Evolutionary conservation across 2,797 vertebrate genomes (phyloP), one percentile per base, ranked within the genome.

Genomic region (Pipistrellus pipistrellus): DNA sequence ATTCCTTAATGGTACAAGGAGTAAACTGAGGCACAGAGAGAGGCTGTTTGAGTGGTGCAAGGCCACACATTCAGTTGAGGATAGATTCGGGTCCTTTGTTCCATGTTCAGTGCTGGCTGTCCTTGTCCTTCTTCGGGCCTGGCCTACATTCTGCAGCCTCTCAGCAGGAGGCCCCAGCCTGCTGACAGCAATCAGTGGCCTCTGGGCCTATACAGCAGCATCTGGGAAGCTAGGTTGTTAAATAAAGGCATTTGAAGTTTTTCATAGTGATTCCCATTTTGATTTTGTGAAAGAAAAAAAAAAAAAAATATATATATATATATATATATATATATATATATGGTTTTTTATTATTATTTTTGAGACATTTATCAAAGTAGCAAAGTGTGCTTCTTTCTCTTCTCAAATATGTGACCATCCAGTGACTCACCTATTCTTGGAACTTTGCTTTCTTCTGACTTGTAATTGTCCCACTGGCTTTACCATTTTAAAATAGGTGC

Each of bases 361-460:
- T 20, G 14, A 93, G 41, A 69, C 73, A 77, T 78, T 73, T 30
- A 72, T 64, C 59, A 81, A 89, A 80, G 41, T 11, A 86, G 46
- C 68, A 77, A 72, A 81, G 11, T 14, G 15, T 30, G 32, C 6
- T 85, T 73, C 51, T 76, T 76, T 48, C 27, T 41, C 27, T 77
- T 25, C n/a, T 68, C 41, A 66, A 59, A 68, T n/a, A 59, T 21
- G 27, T 23, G 35, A 53, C 10, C 21, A 14, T 21, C 18, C 17
- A 6, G 9, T 27, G 17, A 35, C 8, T 90, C 30, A 3, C 7
- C 35, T 68, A 0, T 7, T 14, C 20, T 71, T 73, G 51, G 44
- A 71, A 48, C 51, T 59, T 62, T 59, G 69, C 4, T 69, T 84
- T 62, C 86, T 85, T 92, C 59, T 48, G 10, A n/a, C 53, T 86